Base-by-base conservation (phyloP, 2,888 invertebrate genomes). In the Ectemnius lituratus region DNA sequence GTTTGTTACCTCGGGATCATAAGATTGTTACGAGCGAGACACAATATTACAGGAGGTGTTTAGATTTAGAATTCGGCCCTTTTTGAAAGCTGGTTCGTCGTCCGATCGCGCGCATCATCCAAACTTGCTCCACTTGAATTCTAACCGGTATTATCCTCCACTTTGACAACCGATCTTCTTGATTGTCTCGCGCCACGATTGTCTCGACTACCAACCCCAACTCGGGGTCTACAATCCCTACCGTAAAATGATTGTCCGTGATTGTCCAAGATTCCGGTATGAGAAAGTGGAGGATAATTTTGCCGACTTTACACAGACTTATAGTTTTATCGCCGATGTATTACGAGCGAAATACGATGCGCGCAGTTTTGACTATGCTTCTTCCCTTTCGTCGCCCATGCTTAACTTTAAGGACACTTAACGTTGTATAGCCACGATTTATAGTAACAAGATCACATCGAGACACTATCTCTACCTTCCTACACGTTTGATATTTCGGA, bases 351-450 rank as follows among this genome's bases (percentile, higher is more conserved):
- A 37, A 37, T 1, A 37, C 37, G 37, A 37, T 0, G 23, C 23
- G 23, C 23, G 23, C 37, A 37, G 2, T 6, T 11, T 37, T 6
- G 1, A 11, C 37, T 37, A 11, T 37, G 37, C 5, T 37, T 37
- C 37, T 37, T 37, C 37, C 8, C 37, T 1, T 6, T 65, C 28
- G 66, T 47, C n/a, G 58, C n/a, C 20, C 59, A 56, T 63, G 61
- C 84, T 84, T 86, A 88, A 89, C 86, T 85, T 90, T 90, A 90
- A 90, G 90, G 90, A 90, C 90, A 90, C 90, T 90, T 90, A 88
- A 88, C 87, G 89, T 88, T 84, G 85, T 89, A 72, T 73, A 88
- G 77, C 84, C 84, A 78, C n/a, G 16, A 63, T 16, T 57, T 23
- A 16, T 81, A 81, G 82, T 16, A 16, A 52, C 52, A 52, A 16